Evolutionary conservation across 2,113 vertebrate species (phyloP).

Genomic region (Sylvilagus bachmani): DNA sequence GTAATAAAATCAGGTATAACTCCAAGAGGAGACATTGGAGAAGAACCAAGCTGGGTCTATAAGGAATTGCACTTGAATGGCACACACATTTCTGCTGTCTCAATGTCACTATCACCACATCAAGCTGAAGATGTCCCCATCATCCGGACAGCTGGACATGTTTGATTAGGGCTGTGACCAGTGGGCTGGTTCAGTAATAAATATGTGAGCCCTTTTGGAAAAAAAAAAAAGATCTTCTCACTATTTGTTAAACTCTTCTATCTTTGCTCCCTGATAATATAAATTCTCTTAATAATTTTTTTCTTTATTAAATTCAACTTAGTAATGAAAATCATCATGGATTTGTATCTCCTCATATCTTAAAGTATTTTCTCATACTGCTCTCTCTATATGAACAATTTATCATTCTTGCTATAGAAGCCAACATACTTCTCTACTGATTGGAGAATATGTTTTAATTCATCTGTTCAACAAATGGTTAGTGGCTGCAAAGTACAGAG

Average conservation of each 20-base stretch:
- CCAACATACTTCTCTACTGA: background rate
- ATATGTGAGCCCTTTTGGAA: too few relatives aligned
- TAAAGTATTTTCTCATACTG: background rate
- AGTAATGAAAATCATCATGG: background rate
- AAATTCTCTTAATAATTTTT: background rate
- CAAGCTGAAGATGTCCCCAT: too few relatives aligned
- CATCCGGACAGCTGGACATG: too few relatives aligned
- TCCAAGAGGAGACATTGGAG: too few relatives aligned
- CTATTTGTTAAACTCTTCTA: background rate
- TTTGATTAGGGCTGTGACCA: too few relatives aligned
- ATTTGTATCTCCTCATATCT: background rate
- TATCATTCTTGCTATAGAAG: background rate
- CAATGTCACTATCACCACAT: too few relatives aligned
- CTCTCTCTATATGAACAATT: background rate
- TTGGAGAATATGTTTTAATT: conserved; percentile 35
- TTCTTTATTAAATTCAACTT: conserved; percentile 19
- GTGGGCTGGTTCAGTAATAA: too few relatives aligned
- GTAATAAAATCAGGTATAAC: too few relatives aligned
- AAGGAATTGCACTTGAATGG: too few relatives aligned
- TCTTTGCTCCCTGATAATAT: background rate
- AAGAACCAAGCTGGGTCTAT: too few relatives aligned
- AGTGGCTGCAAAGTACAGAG: background rate
- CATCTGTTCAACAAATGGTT: background rate
- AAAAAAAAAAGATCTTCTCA: background rate
- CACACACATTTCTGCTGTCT: too few relatives aligned